These are phyloP conservation scores for Diadegma fenestrale DNA, from an alignment of 2,888 invertebrate genomes.

Conservation along the genomic window DNA sequence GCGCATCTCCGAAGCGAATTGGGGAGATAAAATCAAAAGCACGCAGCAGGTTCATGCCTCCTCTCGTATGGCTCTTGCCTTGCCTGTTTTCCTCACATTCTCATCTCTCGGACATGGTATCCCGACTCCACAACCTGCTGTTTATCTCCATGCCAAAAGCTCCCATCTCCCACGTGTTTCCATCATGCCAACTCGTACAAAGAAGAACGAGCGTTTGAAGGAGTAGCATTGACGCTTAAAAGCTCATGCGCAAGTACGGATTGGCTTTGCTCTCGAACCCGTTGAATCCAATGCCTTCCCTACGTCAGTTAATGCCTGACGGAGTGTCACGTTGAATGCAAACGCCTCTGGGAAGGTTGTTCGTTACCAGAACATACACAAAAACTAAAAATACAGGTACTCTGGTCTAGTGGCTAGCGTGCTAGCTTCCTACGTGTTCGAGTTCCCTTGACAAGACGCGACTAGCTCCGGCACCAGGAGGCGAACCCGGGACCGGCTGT, in stretches of 20 bases:
- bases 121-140: conserved; percentile 11
- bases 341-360: background rate
- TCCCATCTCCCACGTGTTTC: conserved; percentile 25
- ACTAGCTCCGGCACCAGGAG: too few species aligned
- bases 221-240: conserved; percentile 7
- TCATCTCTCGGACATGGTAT: conserved; percentile 34
- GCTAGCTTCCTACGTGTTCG: too few species aligned
- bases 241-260: conserved; percentile 21
- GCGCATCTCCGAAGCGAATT: conserved; percentile 54
- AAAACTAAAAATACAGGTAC: too few species aligned
- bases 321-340: conserved; percentile 4
- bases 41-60: conserved; percentile 62
- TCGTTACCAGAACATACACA: too few species aligned
- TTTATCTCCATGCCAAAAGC: conserved; percentile 48
- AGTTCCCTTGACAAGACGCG: too few species aligned
- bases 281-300: conserved; percentile 5
- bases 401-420: too few species aligned
- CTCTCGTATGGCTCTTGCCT: conserved; percentile 53
- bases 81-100: conserved; percentile 34
- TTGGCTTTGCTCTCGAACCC: conserved; percentile 24
- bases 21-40: conserved; percentile 69
- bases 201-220: conserved; percentile 13
- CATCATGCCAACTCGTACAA: conserved; percentile 11
- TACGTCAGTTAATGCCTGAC: background rate
- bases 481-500: too few species aligned